These are phyloP conservation scores for Philopedon plagiatum DNA, from an alignment of 2,888 invertebrate species.

Conservation along the genomic window DNA sequence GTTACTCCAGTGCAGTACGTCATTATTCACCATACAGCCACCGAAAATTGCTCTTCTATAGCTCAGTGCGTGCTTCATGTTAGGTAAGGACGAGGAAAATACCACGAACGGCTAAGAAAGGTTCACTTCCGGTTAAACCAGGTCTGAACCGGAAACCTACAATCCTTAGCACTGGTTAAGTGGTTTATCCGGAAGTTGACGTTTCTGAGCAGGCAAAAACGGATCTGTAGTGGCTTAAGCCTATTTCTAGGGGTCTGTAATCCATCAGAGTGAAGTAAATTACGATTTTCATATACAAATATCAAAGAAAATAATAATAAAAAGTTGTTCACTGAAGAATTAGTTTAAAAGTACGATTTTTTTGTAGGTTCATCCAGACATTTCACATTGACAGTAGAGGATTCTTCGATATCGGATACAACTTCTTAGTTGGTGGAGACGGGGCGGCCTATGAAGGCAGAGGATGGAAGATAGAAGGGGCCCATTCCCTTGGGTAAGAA, in stretches of 20 bases:
- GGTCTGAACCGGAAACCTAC: too few relatives aligned
- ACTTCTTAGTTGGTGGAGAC: slow-evolving; percentile 85
- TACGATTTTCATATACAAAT: neutral
- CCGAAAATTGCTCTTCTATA: slow-evolving; percentile 73
- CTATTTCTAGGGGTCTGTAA: neutral
- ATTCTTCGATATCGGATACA: slow-evolving; percentile 82
- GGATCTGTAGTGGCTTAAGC: too few relatives aligned
- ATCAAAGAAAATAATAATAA: neutral
- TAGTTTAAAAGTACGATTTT: neutral
- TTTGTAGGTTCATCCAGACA: slow-evolving; percentile 71
- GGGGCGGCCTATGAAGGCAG: slow-evolving; percentile 83
- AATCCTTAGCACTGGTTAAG: too few relatives aligned
- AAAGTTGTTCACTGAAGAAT: too few relatives aligned
- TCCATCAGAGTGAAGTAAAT: neutral
- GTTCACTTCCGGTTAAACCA: too few relatives aligned
- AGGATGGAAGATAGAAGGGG: slow-evolving; percentile 81
- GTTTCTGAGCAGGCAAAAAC: too few relatives aligned
- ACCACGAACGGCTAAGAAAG: too few relatives aligned
- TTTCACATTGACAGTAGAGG: slow-evolving; percentile 78
- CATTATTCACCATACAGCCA: slow-evolving; percentile 78
- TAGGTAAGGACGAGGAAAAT: too few relatives aligned
- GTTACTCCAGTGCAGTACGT: slow-evolving; percentile 72
- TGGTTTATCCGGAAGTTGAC: too few relatives aligned
- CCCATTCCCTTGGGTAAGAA: slow-evolving; percentile 74
- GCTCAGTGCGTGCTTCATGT: slow-evolving; percentile 75